These are phyloP conservation scores for Muscidifurax raptorellus DNA, from an alignment of 1,140 invertebrate genomes.

Conservation along the genomic window DNA sequence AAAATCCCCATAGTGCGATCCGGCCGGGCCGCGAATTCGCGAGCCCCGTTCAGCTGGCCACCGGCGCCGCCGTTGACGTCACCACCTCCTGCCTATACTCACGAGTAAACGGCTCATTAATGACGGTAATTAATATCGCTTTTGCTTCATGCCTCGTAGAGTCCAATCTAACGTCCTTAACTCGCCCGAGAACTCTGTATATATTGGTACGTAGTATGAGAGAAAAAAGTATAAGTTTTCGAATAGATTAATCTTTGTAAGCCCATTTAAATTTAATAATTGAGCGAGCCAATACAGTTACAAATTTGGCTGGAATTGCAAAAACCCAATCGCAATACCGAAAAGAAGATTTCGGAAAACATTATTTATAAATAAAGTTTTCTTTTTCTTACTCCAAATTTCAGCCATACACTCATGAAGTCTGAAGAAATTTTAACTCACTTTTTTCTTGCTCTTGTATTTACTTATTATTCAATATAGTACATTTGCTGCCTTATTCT, in stretches of 20 bases:
- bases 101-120: constrained; percentile 49
- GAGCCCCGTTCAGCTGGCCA: not conserved
- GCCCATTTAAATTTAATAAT: not conserved
- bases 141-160: not conserved
- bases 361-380: too few relatives aligned
- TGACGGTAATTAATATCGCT: constrained; percentile 55
- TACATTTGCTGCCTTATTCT: too few relatives aligned
- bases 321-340: not conserved
- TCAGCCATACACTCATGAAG: too few relatives aligned
- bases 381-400: too few relatives aligned
- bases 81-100: not conserved
- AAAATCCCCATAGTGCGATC: constrained; percentile 6
- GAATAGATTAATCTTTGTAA: not conserved
- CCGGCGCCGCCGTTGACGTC: not conserved
- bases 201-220: not conserved
- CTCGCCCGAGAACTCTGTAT: not conserved
- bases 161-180: not conserved
- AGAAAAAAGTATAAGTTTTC: not conserved
- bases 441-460: too few relatives aligned
- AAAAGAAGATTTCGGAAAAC: too few relatives aligned
- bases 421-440: too few relatives aligned
- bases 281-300: not conserved
- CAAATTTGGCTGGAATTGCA: not conserved
- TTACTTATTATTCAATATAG: too few relatives aligned
- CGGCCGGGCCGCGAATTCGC: not conserved